Base-by-base conservation (phyloP, 2,888 invertebrate genomes). In the Drosophila neutralis region DNA sequence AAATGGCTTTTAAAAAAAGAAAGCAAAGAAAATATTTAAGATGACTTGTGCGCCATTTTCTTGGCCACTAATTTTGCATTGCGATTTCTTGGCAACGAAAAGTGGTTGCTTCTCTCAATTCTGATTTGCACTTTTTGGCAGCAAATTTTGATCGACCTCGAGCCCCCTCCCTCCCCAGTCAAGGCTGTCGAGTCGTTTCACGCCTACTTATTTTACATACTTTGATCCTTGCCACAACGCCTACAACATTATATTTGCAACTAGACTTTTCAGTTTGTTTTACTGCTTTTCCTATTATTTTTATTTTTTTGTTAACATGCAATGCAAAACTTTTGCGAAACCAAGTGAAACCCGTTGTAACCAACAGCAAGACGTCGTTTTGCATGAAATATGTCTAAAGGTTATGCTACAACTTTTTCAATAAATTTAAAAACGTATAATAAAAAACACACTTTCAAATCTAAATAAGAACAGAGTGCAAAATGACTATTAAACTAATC, bases 321-420 rank as follows among this genome's bases (percentile, higher is more conserved):
- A 62, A 66, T 61, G 31, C 31, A 45, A 59, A 76, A 76, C 27
- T 71, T 71, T 57, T 61, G 51, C 48, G 49, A 60, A 75, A 63
- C 66, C 49, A 58, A 38, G 5, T 13, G 4, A 5, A 35, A 51
- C 53, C 31, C 45, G 60, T 64, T 64, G 67, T 74, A 54, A 68
- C 49, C 65, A 73, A 57, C 56, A 79, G 59, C 65, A 70, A 70
- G 68, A 63, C 21, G 31, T 31, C 36, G 64, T 51, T 79, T 79
- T 83, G 73, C 71, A 71, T 75, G 59, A 82, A 87, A 73, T 76
- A 78, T 79, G 76, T 63, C 69, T 51, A 72, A 85, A 87, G 68
- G 82, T 82, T 72, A 15, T 45, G 35, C 48, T 42, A 5, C 36
- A 86, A 89, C 73, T 83, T 85, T 88, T 85, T 74, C 66, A 74